Base-by-base conservation (phyloP, 1,140 invertebrate genomes). In the Delia radicum region DNA sequence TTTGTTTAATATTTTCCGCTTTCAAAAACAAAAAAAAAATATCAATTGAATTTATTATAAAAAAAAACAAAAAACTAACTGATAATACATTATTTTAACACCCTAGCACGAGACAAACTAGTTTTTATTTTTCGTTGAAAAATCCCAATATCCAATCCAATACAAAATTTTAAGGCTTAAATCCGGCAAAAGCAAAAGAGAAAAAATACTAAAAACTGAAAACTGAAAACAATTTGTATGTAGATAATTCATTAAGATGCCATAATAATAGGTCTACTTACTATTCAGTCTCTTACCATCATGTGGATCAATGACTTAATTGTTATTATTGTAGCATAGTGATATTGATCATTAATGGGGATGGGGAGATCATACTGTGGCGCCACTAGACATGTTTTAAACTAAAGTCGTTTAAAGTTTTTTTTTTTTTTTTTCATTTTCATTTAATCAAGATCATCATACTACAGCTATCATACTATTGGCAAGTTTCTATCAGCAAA, bases 301-400 rank as follows among this genome's bases (percentile, higher is more conserved):
- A n/a, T 69, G 29, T 33, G 37, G 65, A 69, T 69, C 65, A 69
- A 33, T 69, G 65, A 69, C 65, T 69, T 69, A 69, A 69, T 69
- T 69, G 65, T 69, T 69, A 69, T 69, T 21, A 69, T 69, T 69
- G 65, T n/a, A n/a, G n/a, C 65, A 7, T 12, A 69, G n/a, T 69
- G 65, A 69, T 69, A 69, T 69, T 18, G 29, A 69, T 69, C 65
- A 21, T 69, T 69, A 69, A 69, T 37, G 29, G 65, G 27, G 29
- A 33, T 18, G 65, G 10, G n/a, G 4, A 42, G 12, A 69, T 37
- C 29, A 37, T 10, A 21, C 29, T 31, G 21, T 33, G 65, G 65
- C 65, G 65, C 65, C 65, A 69, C 18, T 15, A 69, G 29, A 69
- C 65, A 69, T 69, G 65, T 69, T 69, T 69, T 15, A 42, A 42